Base-by-base conservation (phyloP, 2,888 invertebrate genomes). In the Petrolisthes cinctipes region DNA sequence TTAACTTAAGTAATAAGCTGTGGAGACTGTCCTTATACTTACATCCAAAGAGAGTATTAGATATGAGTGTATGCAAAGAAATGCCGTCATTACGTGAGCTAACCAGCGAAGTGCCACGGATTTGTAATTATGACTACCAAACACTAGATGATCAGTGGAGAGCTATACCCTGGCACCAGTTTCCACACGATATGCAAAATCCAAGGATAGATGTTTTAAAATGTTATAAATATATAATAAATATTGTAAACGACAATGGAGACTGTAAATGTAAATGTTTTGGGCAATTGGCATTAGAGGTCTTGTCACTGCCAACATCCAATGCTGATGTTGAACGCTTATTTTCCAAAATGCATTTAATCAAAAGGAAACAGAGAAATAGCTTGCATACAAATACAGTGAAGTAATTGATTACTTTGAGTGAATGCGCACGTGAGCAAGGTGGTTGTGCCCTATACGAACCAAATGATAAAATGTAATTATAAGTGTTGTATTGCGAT, bases 121-220 rank as follows among this genome's bases (percentile, higher is more conserved):
- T 79, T 23, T n/a, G 76, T 37, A 82, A 68, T 17, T 4, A 17
- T 66, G 68, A 82, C 68, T 68, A 51, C 68, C 82, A 82, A 37
- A 23, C 37, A 51, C 68, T 23, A 20, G 82, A 82, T 71, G 53
- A 81, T 57, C 57, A 81, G 20, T 11, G 81, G 81, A 23, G 81
- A 61, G 14, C 2, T 57, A 20, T 82, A 14, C 3, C 37, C 37
- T 37, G 23, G n/a, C n/a, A 23, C 20, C 37, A 68, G 23, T 7
- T 14, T 17, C 56, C 68, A n/a, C 51, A 9, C 4, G 68, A 82
- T 11, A 7, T 68, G 6, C n/a, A 2, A 23, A 68, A 68, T 7
- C 51, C 17, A 20, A 9, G n/a, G 9, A 11, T 4, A 20, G 3
- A 82, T 82, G 11, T 17, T 61, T 9, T 11, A 61, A 17, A 11